A percentile compares a stretch with the other conserved stretches of the same genome.
These are phyloP conservation scores for Macrosteles quadrilineatus DNA, from an alignment of 1,140 invertebrate genomes.

Conservation along the genomic window DNA sequence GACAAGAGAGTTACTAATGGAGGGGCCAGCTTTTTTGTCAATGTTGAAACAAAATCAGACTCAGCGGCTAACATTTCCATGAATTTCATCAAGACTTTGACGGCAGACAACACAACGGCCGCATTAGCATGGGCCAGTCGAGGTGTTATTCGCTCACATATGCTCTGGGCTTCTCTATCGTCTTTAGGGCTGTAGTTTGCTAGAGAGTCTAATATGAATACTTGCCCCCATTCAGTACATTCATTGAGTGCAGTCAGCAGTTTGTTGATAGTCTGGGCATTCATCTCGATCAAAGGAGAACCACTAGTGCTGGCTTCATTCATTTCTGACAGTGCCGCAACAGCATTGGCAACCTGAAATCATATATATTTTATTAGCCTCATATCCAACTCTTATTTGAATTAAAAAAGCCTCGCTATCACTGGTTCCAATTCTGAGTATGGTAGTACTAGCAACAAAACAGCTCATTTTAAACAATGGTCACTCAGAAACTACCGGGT, in stretches of 20 bases:
- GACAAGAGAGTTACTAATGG: slow-evolving; percentile 98
- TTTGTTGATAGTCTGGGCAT: slow-evolving; percentile 97
- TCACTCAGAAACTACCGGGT: no score
- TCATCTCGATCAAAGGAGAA: slow-evolving; percentile 93
- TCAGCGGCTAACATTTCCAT: slow-evolving; percentile 96
- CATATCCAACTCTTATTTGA: no score
- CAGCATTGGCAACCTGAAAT: slow-evolving; percentile 89
- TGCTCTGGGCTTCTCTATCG: slow-evolving; percentile 98
- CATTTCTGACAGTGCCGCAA: slow-evolving; percentile 98
- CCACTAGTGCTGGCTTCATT: slow-evolving; percentile 95
- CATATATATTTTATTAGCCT: no score
- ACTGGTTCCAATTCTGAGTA: no score
- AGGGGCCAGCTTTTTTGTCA: slow-evolving; percentile 97
- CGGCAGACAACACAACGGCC: slow-evolving; percentile 98
- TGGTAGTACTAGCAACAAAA: no score
- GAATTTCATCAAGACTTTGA: slow-evolving; percentile 97
- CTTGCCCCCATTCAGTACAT: slow-evolving; percentile 99
- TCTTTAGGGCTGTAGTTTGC: slow-evolving; percentile 98
- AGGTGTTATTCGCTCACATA: slow-evolving; percentile 98
- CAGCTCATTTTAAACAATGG: no score
- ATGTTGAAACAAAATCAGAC: slow-evolving; percentile 89
- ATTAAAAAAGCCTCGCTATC: no score
- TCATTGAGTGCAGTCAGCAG: slow-evolving; percentile 97
- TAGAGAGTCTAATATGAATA: slow-evolving; percentile 97
- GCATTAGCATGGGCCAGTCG: slow-evolving; percentile 98